A percentile compares a stretch with the other conserved stretches of the same genome.
Conservation (phyloP, 2,888 invertebrate species). For the Invenusta paracnida region DNA sequence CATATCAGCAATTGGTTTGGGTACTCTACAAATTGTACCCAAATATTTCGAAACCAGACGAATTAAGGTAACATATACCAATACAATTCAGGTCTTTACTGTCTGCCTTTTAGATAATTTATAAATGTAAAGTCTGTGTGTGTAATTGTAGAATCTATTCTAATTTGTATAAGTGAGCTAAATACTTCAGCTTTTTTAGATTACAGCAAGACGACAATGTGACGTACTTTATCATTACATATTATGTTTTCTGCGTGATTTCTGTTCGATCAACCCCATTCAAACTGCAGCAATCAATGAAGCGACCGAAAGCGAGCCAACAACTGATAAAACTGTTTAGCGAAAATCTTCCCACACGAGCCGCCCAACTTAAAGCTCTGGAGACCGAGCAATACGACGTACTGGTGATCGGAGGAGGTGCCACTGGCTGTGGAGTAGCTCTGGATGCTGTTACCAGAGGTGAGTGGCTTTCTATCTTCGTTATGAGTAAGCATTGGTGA, state of each 20-base stretch:
- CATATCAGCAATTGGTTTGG: too few relatives aligned
- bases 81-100: background rate
- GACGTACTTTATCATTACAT: too few relatives aligned
- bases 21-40: background rate
- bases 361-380: conserved; percentile 4
- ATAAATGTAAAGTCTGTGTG: too few relatives aligned
- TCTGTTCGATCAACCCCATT: too few relatives aligned
- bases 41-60: background rate
- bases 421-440: conserved; percentile 92
- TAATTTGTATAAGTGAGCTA: too few relatives aligned
- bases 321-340: background rate
- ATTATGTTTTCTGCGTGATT: too few relatives aligned
- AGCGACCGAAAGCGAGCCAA: background rate
- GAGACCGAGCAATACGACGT: conserved; percentile 72
- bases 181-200: too few relatives aligned
- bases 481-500: too few relatives aligned
- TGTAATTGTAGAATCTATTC: too few relatives aligned
- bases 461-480: conserved; percentile 49
- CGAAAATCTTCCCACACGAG: background rate
- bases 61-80: background rate
- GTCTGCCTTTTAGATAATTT: too few relatives aligned
- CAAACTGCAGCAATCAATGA: background rate
- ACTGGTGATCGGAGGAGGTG: conserved; percentile 92
- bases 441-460: conserved; percentile 88
- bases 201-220: too few relatives aligned